phyloP scores from a whole-genome alignment of 2,888 invertebrate species.

The Cheilosia grossa region DNA sequence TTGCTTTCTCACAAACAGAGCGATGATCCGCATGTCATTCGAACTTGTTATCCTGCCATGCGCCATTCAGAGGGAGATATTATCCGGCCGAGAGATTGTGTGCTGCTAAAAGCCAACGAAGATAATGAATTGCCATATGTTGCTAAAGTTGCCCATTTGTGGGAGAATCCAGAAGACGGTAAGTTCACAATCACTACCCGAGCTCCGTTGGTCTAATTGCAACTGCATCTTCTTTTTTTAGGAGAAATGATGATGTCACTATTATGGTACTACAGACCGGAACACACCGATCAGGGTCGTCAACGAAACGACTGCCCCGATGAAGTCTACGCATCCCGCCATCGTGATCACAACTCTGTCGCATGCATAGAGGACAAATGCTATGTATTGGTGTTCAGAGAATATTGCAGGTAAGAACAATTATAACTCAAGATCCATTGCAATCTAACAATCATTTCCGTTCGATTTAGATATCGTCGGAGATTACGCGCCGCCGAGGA shows the following conservation, averaged over 20 bases:
- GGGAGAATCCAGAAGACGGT: conserved; percentile 98
- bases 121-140: conserved; percentile 95
- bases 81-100: conserved; percentile 94
- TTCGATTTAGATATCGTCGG: conserved; percentile 90
- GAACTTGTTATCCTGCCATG: conserved; percentile 96
- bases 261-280: conserved; percentile 98
- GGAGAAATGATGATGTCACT: conserved; percentile 99
- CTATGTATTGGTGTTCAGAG: conserved; percentile 97
- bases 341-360: conserved; percentile 97
- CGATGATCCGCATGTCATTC: conserved; percentile 89
- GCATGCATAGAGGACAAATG: conserved; percentile 99
- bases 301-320: conserved; percentile 91
- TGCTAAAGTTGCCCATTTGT: conserved; percentile 96
- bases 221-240: conserved; percentile 81
- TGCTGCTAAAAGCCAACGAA: conserved; percentile 93
- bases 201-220: background rate
- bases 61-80: conserved; percentile 94
- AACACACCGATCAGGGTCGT: conserved; percentile 96
- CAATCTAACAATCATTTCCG: conserved; percentile 4
- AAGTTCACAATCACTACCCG: conserved; percentile 77
- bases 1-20: conserved; percentile 84
- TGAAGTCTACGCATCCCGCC: conserved; percentile 97
- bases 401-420: conserved; percentile 93
- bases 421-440: background rate
- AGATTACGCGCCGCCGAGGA: conserved; percentile 91